Percentiles rank a stretch among this genome's conserved stretches.
phyloP scores from a whole-genome alignment of 1,140 invertebrate genomes.

The Halesus radiatus region DNA sequence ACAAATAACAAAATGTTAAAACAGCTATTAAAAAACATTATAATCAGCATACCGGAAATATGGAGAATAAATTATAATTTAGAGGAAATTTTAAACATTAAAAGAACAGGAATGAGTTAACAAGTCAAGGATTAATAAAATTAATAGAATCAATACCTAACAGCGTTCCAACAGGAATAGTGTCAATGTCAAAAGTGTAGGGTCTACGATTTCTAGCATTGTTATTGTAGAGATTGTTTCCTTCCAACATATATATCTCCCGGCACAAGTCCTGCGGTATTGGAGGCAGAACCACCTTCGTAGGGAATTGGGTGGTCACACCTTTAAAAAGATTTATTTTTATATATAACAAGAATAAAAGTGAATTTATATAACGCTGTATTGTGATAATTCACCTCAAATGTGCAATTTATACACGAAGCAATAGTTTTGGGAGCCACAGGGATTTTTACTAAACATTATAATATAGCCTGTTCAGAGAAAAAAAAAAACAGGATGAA shows the following conservation, averaged over 20 bases:
- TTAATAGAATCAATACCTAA: conserved; percentile 78
- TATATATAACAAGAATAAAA: no score
- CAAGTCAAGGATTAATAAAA: background rate
- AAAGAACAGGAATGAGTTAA: background rate
- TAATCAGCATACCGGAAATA: background rate
- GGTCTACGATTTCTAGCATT: conserved; percentile 80
- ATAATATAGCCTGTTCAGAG: no score
- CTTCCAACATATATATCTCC: conserved; percentile 94
- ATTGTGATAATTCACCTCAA: no score
- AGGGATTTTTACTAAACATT: background rate
- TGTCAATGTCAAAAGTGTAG: conserved; percentile 88
- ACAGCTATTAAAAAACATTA: no score
- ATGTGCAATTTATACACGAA: no score
- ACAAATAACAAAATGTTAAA: conserved; percentile 1
- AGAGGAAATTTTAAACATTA: no score
- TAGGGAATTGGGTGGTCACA: conserved; percentile 13
- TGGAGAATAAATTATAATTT: conserved; percentile 20
- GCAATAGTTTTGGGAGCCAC: background rate
- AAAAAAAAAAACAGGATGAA: no score
- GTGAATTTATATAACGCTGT: no score
- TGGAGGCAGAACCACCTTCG: conserved; percentile 12
- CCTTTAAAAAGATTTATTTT: background rate
- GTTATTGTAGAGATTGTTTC: conserved; percentile 83
- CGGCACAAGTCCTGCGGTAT: conserved; percentile 93
- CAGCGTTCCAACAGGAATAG: conserved; percentile 79